Evolutionary conservation across 2,888 invertebrate genomes (phyloP), one percentile per base, ranked within the genome.

Genomic region (Cremastinae sp.): DNA sequence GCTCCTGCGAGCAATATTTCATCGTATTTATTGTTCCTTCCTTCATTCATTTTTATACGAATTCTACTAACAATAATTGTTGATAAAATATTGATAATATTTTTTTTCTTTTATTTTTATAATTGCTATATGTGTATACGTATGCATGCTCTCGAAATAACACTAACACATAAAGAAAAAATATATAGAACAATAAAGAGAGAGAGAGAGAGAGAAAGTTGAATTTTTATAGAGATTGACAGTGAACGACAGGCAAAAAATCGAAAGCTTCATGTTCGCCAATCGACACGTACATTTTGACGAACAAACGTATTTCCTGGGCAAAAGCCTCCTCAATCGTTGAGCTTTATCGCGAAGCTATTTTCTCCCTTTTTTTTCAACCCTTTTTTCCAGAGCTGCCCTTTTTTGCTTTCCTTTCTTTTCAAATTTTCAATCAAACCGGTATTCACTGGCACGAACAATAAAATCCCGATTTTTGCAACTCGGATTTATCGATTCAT

Each of bases 391-490:
- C 36, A 43, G 10, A 16, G 16, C 20, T 20, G 0, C 45, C n/a
- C 12, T 36, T 54, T 41, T 51, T 34, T 58, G 22, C 22, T 34
- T 43, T 59, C 43, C 45, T 47, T 34, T 9, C n/a, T 47, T 59
- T 66, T 66, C 66, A 47, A 61, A 66, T 62, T 68, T 56, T 34
- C 68, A 62, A 68, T 68, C 68, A 41, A 68, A 49, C 47, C 41
- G 12, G 56, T 49, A 74, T 68, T 62, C 68, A 47, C 45, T 47
- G 12, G 41, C 12, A 34, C 41, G 62, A 68, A 74, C 56, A 56
- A 68, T 74, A 41, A 56, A 74, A 62, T 68, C 45, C 38, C 49
- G 49, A 68, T 62, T 74, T 62, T 1, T n/a, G n/a, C n/a, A 28
- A 56, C 61, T 47, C 34, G 54, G 36, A 68, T 56, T 41, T 56